Conservation (phyloP, 1,140 invertebrate genomes). For the Drosophila kurseongensis region DNA sequence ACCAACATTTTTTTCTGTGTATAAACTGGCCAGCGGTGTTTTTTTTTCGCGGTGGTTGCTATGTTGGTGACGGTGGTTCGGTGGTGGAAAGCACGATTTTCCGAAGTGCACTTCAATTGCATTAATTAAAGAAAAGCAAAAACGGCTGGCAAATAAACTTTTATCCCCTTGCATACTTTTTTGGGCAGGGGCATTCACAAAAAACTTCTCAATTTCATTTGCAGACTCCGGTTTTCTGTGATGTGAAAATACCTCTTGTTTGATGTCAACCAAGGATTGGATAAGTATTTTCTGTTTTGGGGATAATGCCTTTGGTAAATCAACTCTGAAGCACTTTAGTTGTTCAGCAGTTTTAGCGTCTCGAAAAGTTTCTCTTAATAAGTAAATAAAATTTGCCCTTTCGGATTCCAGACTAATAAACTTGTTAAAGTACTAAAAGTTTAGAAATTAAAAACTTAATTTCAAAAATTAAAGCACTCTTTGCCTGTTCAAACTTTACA, state of each 20-base stretch:
- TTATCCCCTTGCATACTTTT: constrained; percentile 30
- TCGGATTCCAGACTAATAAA: neutral
- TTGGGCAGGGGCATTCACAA: neutral
- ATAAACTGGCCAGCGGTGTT: constrained; percentile 7
- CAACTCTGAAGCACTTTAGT: neutral
- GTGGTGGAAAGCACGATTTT: constrained; percentile 60
- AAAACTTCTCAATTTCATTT: constrained; percentile 35
- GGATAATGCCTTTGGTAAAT: constrained; percentile 5
- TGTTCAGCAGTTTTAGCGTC: neutral
- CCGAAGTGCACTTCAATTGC: constrained; percentile 77
- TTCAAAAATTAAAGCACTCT: no score
- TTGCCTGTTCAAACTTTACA: no score
- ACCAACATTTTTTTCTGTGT: neutral
- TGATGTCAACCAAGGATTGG: constrained; percentile 35
- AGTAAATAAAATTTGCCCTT: neutral
- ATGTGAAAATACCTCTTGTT: constrained; percentile 28
- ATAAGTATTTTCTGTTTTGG: constrained; percentile 12
- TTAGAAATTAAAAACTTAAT: no score
- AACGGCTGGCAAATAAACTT: constrained; percentile 30
- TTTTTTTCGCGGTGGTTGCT: constrained; percentile 19
- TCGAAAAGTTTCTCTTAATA: neutral
- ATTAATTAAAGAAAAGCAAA: constrained; percentile 70
- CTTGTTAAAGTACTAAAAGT: no score
- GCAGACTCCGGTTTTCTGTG: constrained; percentile 24
- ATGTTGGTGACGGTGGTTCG: constrained; percentile 4